Base-by-base conservation (phyloP, 2,888 invertebrate genomes). In the Sinotaia quadrata region DNA sequence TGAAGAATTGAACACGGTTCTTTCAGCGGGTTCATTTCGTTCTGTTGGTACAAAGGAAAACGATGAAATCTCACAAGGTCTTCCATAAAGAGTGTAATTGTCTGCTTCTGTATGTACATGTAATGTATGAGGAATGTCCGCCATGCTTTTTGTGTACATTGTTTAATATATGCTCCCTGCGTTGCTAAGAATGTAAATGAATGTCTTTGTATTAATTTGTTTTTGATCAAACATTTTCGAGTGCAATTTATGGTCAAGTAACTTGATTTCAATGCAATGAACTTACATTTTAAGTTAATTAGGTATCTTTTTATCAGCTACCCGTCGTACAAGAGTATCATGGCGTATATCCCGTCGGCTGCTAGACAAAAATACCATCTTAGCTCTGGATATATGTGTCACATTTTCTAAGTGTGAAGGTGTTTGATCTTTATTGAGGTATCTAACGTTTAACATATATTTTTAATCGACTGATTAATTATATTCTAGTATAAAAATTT, bases 61-160 rank as follows among this genome's bases (percentile, higher is more conserved):
- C 49, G 87, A 84, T 24, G 88, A 87, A 27, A 87, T 71, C 79
- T 88, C 87, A 73, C 88, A 88, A 41, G 87, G 82, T 68, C 87
- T 78, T 41, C 88, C 88, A 34, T 74, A 73, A 44, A 88, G 68
- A 47, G 78, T 75, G 71, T 81, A 87, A n/a, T 79, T 69, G 49
- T 82, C 84, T n/a, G 82, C 83, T 1, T 76, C 80, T 24, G 85
- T 86, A 71, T 81, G 69, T 0, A 86, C 83, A 4, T 72, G 47
- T 10, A 85, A 63, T 31, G 73, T 71, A 49, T 78, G 74, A n/a
- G 69, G 27, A 72, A 75, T 75, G 49, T 72, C 73, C 60, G 49
- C 65, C 58, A 56, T 69, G 24, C 41, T 63, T 51, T 36, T 63
- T 51, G 36, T 59, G n/a, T n/a, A n/a, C n/a, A n/a, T n/a, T n/a